phyloP scores from a whole-genome alignment of 2,888 invertebrate species.

The Erynnis tages region DNA sequence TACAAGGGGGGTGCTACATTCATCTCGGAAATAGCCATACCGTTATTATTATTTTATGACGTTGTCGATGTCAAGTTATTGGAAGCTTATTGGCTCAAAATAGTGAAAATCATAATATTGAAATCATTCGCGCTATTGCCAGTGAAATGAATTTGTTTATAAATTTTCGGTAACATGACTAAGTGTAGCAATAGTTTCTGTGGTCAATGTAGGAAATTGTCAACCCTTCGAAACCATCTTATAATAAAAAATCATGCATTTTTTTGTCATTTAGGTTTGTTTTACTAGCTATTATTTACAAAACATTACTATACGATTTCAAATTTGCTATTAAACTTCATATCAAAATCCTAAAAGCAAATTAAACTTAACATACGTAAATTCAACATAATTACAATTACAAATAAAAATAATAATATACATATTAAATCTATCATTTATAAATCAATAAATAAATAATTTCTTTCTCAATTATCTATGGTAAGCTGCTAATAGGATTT shows the following conservation, averaged over 20 bases:
- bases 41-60: not conserved
- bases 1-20: too few species aligned
- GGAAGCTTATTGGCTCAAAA: too few species aligned
- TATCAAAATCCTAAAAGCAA: constrained; percentile 29
- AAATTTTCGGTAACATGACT: too few species aligned
- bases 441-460: constrained; percentile 18
- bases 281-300: constrained; percentile 20
- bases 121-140: too few species aligned
- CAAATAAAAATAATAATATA: too few species aligned
- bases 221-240: too few species aligned
- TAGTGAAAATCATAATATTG: too few species aligned
- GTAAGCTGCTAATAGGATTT: constrained; percentile 36
- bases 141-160: too few species aligned
- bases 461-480: constrained; percentile 13
- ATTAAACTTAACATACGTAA: constrained; percentile 3
- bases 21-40: too few species aligned
- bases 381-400: constrained; percentile 5
- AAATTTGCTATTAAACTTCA: not conserved
- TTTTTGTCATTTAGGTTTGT: constrained; percentile 18
- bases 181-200: too few species aligned
- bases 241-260: constrained; percentile 15
- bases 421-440: not conserved
- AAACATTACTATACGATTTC: not conserved
- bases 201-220: too few species aligned
- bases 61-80: too few species aligned